Conservation (phyloP, 2,113 vertebrate species). For the Ursus arctos region DNA sequence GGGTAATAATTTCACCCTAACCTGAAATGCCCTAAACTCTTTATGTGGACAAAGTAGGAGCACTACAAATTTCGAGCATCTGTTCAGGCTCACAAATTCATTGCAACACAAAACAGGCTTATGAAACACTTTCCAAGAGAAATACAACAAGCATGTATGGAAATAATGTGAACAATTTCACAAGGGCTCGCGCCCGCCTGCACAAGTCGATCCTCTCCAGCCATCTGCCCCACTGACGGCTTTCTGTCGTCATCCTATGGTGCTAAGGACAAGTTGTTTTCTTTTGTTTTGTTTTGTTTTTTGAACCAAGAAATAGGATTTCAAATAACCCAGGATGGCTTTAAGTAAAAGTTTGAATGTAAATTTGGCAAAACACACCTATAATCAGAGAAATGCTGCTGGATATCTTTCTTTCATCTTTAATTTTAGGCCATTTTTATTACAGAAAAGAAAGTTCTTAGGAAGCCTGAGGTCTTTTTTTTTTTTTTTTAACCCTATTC, state of each 20-base stretch:
- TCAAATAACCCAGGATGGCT: background rate
- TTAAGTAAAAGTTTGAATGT: background rate
- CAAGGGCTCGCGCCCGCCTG: no score
- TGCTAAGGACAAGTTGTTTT: background rate
- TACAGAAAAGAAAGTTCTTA: background rate
- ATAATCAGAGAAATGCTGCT: background rate
- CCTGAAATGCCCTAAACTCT: background rate
- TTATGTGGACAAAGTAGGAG: background rate
- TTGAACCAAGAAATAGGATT: background rate
- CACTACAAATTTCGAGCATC: background rate
- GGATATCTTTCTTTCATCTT: background rate
- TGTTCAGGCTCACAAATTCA: background rate
- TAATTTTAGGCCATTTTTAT: background rate
- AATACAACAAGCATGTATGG: background rate
- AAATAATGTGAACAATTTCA: background rate
- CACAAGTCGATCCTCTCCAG: background rate
- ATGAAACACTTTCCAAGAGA: background rate
- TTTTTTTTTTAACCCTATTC: background rate
- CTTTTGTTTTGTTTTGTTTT: background rate
- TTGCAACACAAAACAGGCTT: background rate
- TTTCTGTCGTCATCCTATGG: background rate
- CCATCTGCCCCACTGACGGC: rapidly evolving
- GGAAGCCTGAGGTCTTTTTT: background rate
- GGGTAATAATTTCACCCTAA: background rate
- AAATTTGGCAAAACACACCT: background rate